Percentiles rank a stretch among this genome's conserved stretches.
Evolutionary conservation across 2,113 vertebrate species (phyloP).

Genomic region (Anoplopoma fimbria): DNA sequence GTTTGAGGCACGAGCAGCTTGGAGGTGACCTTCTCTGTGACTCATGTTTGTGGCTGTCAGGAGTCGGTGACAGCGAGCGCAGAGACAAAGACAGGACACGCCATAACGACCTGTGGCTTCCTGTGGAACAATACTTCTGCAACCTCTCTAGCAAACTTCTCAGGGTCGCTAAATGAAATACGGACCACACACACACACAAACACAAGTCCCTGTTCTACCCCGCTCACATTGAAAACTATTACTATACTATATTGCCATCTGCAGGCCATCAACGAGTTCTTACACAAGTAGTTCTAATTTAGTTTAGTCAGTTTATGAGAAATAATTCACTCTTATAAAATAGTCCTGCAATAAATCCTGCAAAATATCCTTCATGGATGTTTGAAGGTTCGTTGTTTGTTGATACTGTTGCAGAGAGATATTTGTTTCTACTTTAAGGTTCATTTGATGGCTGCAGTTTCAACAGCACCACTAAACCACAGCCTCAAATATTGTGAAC

Average conservation of each 20-base stretch:
- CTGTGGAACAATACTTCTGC: conserved; percentile 54
- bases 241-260: conserved; percentile 40
- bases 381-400: not conserved
- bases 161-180: not conserved
- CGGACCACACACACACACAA: not conserved
- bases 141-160: conserved; percentile 17
- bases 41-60: conserved; percentile 6
- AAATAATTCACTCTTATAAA: too few species aligned
- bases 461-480: not conserved
- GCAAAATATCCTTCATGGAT: not conserved
- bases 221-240: not conserved
- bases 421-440: not conserved
- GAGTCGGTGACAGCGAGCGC: not conserved
- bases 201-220: not conserved
- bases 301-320: not conserved
- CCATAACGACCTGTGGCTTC: conserved; percentile 49
- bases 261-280: conserved; percentile 17
- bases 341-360: not conserved
- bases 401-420: too few species aligned
- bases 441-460: not conserved
- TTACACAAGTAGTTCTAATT: not conserved
- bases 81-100: conserved; percentile 51
- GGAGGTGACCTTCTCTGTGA: conserved; percentile 23
- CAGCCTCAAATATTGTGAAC: not conserved
- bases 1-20: not conserved